A percentile compares a stretch with the other conserved stretches of the same genome.
These are phyloP conservation scores for Pseudochaenichthys georgianus DNA, from an alignment of 2,797 vertebrate genomes.

Conservation along the genomic window DNA sequence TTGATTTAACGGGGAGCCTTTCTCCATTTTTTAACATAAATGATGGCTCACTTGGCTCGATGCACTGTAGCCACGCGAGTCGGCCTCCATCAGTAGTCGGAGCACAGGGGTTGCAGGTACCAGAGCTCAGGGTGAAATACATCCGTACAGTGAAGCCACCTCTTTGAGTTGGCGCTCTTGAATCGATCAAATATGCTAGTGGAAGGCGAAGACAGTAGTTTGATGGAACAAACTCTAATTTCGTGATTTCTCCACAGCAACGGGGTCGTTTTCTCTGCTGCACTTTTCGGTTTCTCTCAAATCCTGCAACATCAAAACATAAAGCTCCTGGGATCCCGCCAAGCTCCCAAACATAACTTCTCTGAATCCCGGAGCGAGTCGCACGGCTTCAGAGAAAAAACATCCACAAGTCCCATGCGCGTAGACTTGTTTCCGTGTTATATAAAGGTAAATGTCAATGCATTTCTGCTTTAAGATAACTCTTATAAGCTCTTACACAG, in stretches of 20 bases:
- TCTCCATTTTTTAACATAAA: slow-evolving; percentile 82
- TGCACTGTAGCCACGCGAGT: slow-evolving; percentile 40
- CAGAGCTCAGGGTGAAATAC: slow-evolving; percentile 24
- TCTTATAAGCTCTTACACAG: slow-evolving; percentile 18
- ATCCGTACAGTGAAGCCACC: slow-evolving; percentile 44
- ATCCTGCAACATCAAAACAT: slow-evolving; percentile 62
- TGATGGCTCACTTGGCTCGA: slow-evolving; percentile 77
- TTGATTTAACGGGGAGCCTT: slow-evolving; percentile 82
- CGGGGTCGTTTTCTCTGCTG: slow-evolving; percentile 40
- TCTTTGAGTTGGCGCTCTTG: slow-evolving; percentile 24
- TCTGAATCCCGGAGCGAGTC: slow-evolving; percentile 36
- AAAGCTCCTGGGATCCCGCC: slow-evolving; percentile 62
- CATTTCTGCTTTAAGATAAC: slow-evolving; percentile 30
- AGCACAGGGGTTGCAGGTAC: slow-evolving; percentile 51
- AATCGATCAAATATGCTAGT: background rate
- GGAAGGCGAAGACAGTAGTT: background rate
- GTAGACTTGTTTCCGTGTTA: slow-evolving; percentile 21
- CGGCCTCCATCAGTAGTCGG: slow-evolving; percentile 53
- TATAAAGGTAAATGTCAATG: slow-evolving; percentile 28
- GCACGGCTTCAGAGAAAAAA: slow-evolving; percentile 46
- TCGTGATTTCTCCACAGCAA: slow-evolving; percentile 21
- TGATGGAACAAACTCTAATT: slow-evolving; percentile 34
- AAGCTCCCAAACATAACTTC: slow-evolving; percentile 53
- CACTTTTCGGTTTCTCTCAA: slow-evolving; percentile 46
- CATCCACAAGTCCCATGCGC: slow-evolving; percentile 50